Percentiles rank a stretch among this genome's conserved stretches.
Evolutionary conservation across 2,888 invertebrate species (phyloP).

Genomic region (Tigriopus californicus): DNA sequence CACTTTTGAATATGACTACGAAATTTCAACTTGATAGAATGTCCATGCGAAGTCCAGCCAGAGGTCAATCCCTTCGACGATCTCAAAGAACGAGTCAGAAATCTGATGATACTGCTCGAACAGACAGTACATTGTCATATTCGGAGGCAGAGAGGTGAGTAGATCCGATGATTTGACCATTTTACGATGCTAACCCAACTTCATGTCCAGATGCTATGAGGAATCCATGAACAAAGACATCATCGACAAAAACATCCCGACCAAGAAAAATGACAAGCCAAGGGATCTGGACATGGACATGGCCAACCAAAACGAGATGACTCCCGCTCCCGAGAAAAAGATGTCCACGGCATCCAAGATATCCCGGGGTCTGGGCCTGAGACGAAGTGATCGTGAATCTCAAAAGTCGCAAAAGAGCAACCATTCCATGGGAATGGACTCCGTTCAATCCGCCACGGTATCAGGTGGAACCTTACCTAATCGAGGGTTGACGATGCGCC

Average conservation of each 20-base stretch:
- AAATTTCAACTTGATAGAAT: no score
- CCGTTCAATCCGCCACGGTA: not conserved
- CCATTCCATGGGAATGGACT: not conserved
- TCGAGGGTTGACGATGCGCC: not conserved
- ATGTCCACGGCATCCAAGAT: not conserved
- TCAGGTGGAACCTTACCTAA: no score
- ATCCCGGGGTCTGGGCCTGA: not conserved
- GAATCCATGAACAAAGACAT: no score
- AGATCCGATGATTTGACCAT: no score
- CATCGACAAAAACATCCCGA: no score
- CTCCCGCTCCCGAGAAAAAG: no score
- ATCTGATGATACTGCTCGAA: not conserved
- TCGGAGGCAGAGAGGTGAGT: not conserved
- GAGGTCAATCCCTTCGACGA: not conserved
- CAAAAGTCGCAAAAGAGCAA: not conserved
- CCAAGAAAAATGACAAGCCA: no score
- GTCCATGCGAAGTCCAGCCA: not conserved
- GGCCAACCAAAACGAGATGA: no score
- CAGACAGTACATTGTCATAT: not conserved
- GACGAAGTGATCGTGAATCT: not conserved
- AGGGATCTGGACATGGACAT: no score
- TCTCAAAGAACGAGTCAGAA: not conserved
- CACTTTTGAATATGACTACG: no score
- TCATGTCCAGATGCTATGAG: no score
- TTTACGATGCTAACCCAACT: no score